A percentile compares a stretch with the other conserved stretches of the same genome.
phyloP scores from a whole-genome alignment of 1,140 invertebrate species.

The Piezodorus guildinii region DNA sequence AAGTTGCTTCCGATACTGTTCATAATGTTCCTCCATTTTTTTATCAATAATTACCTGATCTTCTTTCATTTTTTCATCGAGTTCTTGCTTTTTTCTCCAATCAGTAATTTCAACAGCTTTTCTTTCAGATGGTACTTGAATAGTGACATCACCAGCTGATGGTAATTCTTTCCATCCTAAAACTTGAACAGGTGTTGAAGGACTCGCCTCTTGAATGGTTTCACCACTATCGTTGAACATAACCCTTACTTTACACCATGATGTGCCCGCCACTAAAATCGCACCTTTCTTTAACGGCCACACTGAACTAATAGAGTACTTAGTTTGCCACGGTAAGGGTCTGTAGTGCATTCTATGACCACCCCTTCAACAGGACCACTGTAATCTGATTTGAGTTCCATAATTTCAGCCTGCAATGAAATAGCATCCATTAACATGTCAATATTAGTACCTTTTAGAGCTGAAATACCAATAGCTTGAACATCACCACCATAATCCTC shows the following conservation, averaged over 20 bases:
- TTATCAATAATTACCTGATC: constrained; percentile 49
- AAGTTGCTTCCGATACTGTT: constrained; percentile 50
- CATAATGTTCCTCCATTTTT: constrained; percentile 54
- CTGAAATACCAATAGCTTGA: constrained; percentile 85
- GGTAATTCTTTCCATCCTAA: constrained; percentile 83
- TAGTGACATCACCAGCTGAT: constrained; percentile 69
- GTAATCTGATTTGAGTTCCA: constrained; percentile 72
- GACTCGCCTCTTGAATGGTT: constrained; percentile 52
- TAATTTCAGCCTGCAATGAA: constrained; percentile 71
- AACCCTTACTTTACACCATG: constrained; percentile 74
- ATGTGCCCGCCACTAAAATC: constrained; percentile 68
- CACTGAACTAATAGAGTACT: constrained; percentile 79
- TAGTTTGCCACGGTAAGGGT: constrained; percentile 65
- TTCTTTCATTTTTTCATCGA: constrained; percentile 47
- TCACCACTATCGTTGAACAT: constrained; percentile 63
- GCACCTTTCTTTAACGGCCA: constrained; percentile 71
- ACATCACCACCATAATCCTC: constrained; percentile 88
- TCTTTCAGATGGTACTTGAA: constrained; percentile 71
- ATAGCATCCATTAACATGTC: constrained; percentile 73
- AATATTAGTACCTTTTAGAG: constrained; percentile 73
- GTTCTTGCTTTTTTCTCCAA: constrained; percentile 44
- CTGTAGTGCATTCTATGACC: constrained; percentile 74
- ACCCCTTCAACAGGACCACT: constrained; percentile 76
- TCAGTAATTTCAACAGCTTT: constrained; percentile 56
- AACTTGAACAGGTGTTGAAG: constrained; percentile 75